A percentile compares a stretch with the other conserved stretches of the same genome.
Conservation (phyloP, 2,113 vertebrate genomes). For the Scytalopus superciliaris region DNA sequence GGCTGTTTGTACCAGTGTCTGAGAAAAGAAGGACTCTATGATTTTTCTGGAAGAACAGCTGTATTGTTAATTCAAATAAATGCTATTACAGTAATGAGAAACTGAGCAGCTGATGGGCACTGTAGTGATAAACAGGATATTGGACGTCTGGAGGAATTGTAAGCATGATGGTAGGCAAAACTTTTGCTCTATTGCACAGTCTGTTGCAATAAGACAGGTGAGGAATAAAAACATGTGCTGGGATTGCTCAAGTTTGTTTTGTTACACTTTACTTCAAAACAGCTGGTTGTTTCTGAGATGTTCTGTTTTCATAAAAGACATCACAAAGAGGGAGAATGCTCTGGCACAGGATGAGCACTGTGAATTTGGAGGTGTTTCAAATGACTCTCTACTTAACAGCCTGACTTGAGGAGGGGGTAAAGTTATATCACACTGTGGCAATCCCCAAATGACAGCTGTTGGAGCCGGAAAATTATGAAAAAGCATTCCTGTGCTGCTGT, state of each 20-base stretch:
- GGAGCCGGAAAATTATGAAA: not conserved
- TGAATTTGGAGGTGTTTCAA: not conserved
- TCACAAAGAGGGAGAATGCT: not conserved
- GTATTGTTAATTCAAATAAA: not conserved
- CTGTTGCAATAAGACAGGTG: not conserved
- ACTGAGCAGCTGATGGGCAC: not conserved
- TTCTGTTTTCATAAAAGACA: not conserved
- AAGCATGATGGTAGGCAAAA: not conserved
- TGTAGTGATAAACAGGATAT: not conserved
- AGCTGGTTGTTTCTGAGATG: not conserved
- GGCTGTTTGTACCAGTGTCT: not conserved
- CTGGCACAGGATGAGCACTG: not conserved
- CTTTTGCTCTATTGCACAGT: not conserved
- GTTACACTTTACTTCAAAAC: not conserved
- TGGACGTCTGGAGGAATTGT: not conserved
- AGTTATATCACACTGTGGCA: not conserved
- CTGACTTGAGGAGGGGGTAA: not conserved
- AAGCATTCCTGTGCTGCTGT: not conserved
- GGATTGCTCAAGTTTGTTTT: not conserved
- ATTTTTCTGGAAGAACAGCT: not conserved
- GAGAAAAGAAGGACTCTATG: not conserved
- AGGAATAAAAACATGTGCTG: not conserved
- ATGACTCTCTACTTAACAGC: not conserved
- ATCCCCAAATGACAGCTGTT: not conserved
- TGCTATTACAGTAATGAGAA: not conserved